A percentile compares a stretch with the other conserved stretches of the same genome.
These are phyloP conservation scores for Pipistrellus nathusii DNA, from an alignment of 2,797 vertebrate genomes.

Conservation along the genomic window DNA sequence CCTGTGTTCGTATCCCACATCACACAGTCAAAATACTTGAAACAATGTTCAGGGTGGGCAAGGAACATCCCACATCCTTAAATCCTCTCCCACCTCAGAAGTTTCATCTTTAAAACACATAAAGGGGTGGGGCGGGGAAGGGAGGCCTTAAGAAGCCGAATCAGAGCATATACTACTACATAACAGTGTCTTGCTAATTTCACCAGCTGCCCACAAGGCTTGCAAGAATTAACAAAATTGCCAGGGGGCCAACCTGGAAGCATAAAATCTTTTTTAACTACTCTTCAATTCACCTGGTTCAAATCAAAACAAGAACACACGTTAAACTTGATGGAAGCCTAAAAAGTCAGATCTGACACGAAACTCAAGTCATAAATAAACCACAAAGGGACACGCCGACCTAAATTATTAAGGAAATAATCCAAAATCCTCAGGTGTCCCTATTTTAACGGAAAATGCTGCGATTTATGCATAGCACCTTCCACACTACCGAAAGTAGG, in stretches of 20 bases:
- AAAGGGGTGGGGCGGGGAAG: fast-evolving
- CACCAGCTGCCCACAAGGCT: neutral
- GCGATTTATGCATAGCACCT: neutral
- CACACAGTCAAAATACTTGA: neutral
- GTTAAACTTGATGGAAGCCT: neutral
- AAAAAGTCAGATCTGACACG: neutral
- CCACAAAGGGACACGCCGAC: neutral
- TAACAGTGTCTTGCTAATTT: neutral
- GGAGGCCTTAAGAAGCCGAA: neutral
- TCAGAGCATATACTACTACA: neutral
- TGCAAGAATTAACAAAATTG: neutral
- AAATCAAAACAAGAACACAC: neutral
- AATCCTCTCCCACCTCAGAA: neutral
- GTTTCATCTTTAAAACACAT: neutral
- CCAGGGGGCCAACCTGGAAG: neutral
- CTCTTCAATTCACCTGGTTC: neutral
- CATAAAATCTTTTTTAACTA: neutral
- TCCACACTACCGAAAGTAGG: neutral
- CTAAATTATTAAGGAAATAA: neutral
- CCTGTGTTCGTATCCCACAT: neutral
- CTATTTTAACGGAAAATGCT: neutral
- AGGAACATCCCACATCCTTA: neutral
- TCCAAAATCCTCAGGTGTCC: neutral
- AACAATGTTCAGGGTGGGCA: neutral
- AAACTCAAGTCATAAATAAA: neutral